Evolutionary conservation across 2,797 vertebrate genomes (phyloP).

Genomic region (Poecilia wingei): DNA sequence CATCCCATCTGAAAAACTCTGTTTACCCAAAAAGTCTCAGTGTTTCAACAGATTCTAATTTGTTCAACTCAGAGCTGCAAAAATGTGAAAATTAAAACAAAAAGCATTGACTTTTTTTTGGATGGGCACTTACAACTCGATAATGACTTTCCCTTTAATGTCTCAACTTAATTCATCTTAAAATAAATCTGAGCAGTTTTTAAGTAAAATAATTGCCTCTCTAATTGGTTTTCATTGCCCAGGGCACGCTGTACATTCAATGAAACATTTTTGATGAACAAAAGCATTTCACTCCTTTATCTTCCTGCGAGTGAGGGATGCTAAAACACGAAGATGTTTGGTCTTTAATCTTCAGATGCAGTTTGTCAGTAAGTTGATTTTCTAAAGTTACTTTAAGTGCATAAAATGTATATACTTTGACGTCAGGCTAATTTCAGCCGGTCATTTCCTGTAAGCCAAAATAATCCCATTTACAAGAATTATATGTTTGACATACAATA

Average conservation of each 20-base stretch:
- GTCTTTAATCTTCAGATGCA: background rate
- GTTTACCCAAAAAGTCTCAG: background rate
- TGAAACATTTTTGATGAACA: conserved; percentile 1
- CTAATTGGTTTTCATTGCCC: conserved; percentile 7
- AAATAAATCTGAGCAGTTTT: conserved; percentile 7
- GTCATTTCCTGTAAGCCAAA: background rate
- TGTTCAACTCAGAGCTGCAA: background rate
- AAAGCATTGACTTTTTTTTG: background rate
- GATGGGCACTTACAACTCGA: background rate
- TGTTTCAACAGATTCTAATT: background rate
- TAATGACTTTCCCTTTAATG: background rate
- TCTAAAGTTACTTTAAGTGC: background rate
- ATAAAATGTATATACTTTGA: background rate
- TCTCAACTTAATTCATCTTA: background rate
- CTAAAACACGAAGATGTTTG: background rate
- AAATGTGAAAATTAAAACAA: background rate
- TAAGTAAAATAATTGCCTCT: conserved; percentile 7
- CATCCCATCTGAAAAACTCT: background rate
- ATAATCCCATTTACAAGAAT: background rate
- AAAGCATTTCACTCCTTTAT: background rate
- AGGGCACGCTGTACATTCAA: background rate
- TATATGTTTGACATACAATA: background rate
- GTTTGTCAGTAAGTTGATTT: background rate
- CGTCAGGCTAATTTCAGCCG: background rate
- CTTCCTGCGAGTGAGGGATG: background rate